Base-by-base conservation (phyloP, 2,888 invertebrate species). In the Orthonevra nobilis region DNA sequence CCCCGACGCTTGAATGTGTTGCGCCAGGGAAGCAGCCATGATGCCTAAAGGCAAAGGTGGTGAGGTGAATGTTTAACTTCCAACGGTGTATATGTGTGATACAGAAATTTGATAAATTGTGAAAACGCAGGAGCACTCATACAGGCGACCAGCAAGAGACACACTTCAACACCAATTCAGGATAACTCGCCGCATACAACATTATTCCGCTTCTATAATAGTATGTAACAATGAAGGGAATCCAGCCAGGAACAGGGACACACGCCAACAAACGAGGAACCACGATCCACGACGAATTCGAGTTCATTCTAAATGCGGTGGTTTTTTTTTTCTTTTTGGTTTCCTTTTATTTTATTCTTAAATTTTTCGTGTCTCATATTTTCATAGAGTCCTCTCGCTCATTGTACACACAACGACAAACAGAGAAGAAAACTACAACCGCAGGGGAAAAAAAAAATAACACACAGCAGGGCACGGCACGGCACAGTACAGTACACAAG, bases 371-470 rank as follows among this genome's bases (percentile, higher is more conserved):
- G 32, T 79, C 77, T 79, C 66, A 66, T 56, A 61, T 68, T 50
- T 61, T 61, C 46, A 58, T 61, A 68, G 46, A 66, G 66, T 72
- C 54, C 46, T 72, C 79, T 79, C 79, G 64, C 70, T 73, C 61
- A 42, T 42, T 66, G 46, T 50, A 54, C 30, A 74, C 60, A 54
- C 42, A 38, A 60, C 48, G n/a, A 61, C 66, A 68, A 69, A 44
- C 34, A 36, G 20, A 50, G 9, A 58, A 61, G 61, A 56, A 66
- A 66, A 79, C 72, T 72, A 72, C 72, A 36, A 79, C 72, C 79
- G 72, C 79, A 72, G 72, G 79, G 72, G 79, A 72, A 61, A 70
- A n/a, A n/a, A n/a, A n/a, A n/a, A n/a, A n/a, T n/a, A n/a, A n/a
- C n/a, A 61, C 60, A 48, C 36, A n/a, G 36, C 46, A 12, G 7